These are phyloP conservation scores for Chalcis sispes DNA, from an alignment of 2,888 invertebrate species.

Conservation along the genomic window DNA sequence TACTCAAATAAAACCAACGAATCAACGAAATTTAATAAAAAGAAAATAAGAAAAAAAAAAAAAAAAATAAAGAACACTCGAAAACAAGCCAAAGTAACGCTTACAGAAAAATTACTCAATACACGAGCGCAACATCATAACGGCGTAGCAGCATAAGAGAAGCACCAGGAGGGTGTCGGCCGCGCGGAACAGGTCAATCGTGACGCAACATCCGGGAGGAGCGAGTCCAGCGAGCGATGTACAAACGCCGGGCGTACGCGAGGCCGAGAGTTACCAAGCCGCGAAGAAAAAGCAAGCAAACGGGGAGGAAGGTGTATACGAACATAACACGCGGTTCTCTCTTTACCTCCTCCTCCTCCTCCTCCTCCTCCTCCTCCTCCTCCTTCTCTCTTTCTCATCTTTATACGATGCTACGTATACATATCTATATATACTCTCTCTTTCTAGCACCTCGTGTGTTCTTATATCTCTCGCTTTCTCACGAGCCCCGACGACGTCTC, in stretches of 20 bases:
- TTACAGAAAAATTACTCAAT: not conserved
- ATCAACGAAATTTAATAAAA: not conserved
- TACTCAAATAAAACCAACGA: not conserved
- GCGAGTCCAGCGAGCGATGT: too few species aligned
- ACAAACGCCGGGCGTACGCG: too few species aligned
- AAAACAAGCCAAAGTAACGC: not conserved
- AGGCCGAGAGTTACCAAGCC: too few species aligned
- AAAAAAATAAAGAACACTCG: not conserved
- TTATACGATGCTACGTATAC: too few species aligned
- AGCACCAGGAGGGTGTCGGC: slow-evolving; percentile 5
- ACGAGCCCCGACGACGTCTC: not conserved
- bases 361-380: too few species aligned
- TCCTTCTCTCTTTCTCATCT: too few species aligned
- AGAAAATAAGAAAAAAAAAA: not conserved
- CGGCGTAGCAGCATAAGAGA: not conserved
- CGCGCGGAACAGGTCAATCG: slow-evolving; percentile 59
- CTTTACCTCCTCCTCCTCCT: too few species aligned
- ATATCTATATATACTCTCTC: too few species aligned
- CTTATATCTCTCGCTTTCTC: slow-evolving; percentile 9
- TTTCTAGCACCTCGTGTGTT: not conserved
- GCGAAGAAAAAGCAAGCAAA: too few species aligned
- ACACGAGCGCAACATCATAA: too few species aligned
- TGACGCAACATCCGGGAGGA: slow-evolving; percentile 72
- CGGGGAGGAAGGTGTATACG: too few species aligned
- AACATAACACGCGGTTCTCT: too few species aligned